Base-by-base conservation (phyloP, 2,797 vertebrate species). In the Karalla daura region DNA sequence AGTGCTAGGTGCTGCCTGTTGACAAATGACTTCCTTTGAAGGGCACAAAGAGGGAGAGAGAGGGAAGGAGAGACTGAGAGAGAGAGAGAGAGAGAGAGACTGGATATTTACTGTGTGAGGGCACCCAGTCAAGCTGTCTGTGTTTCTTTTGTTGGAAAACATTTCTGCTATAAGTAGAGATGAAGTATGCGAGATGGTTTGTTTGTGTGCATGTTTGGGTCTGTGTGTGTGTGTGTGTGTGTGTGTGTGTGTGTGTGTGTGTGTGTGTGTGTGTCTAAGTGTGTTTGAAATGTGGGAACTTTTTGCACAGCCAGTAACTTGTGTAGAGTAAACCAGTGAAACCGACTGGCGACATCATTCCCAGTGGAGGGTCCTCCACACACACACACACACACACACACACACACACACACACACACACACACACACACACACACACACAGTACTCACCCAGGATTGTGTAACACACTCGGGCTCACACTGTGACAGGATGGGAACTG, bases 21-120 rank as follows among this genome's bases (percentile, higher is more conserved):
- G 93, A 94, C 93, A 93, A 93, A 94, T 93, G 88, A 93, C 91
- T 94, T 93, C 91, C 93, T 94, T 92, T 89, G 88, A 89, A 91
- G 88, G 86, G 83, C 73, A 85, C 75, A 68, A 65, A 86, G 78
- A 73, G 32, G 62, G 72, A 80, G 76, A 68, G 28, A 70, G n/a
- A n/a, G n/a, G n/a, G n/a, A n/a, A 54, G 36, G 62, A 59, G 77
- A 78, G 73, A 51, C 81, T 24, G 74, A n/a, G n/a, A 68, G 63
- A 86, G 78, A 73, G 32, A 59, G 72, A 80, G 76, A 68, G 28
- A 70, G 58, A 39, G 62, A 59, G 77, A 78, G 73, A 51, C 81
- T 24, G 74, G 50, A 27, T 85, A 77, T 81, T 84, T 87, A 83
- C 65, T 41, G 79, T 70, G 68, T 40, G 80, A 81, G 64, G 78